These are phyloP conservation scores for Lontra canadensis DNA, from an alignment of 2,113 vertebrate genomes.

Conservation along the genomic window DNA sequence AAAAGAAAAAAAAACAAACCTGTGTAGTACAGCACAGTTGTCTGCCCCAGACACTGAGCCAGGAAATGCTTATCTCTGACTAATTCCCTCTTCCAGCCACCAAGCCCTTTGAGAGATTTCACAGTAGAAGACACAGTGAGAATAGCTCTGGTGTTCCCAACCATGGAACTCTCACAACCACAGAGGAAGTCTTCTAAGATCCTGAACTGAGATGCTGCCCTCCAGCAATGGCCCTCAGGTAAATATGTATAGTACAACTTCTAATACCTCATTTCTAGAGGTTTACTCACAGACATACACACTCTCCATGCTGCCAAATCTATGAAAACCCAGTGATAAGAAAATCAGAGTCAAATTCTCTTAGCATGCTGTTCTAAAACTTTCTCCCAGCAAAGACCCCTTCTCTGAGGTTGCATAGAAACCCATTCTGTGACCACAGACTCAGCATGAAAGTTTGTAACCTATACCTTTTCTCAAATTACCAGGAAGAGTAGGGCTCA, in stretches of 20 bases:
- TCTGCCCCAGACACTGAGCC: neutral
- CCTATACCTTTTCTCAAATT: neutral
- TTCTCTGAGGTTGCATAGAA: neutral
- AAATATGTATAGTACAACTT: neutral
- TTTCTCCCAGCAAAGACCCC: neutral
- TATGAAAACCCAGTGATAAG: neutral
- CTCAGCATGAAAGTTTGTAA: neutral
- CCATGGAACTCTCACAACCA: neutral
- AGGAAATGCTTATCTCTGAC: neutral
- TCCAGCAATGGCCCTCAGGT: neutral
- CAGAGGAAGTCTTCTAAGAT: neutral
- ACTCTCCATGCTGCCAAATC: neutral
- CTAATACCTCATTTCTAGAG: no score
- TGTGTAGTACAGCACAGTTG: neutral
- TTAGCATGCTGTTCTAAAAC: neutral
- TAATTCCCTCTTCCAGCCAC: neutral
- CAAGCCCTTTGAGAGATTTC: neutral
- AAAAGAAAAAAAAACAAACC: neutral
- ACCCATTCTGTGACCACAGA: neutral
- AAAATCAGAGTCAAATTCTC: neutral
- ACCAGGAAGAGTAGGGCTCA: neutral
- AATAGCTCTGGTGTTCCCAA: neutral
- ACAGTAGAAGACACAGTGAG: neutral
- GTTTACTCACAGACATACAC: rapidly evolving
- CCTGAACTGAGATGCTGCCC: no score